Base-by-base conservation (phyloP, 2,113 vertebrate genomes). In the Redunca redunca region DNA sequence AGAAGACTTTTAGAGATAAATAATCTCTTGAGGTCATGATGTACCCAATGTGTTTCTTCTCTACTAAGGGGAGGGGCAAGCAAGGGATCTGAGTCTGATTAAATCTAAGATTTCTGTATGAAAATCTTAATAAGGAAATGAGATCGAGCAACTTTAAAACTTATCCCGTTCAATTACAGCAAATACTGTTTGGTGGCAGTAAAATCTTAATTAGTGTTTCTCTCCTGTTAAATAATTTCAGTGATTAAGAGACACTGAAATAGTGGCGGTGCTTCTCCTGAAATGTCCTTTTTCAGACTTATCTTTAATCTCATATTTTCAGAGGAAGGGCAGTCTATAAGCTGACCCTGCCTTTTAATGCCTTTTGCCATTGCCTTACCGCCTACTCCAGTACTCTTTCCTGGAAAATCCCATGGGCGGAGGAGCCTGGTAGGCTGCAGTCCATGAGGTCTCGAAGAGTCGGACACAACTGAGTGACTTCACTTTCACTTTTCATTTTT, bases 1-100 rank as follows among this genome's bases (percentile, higher is more conserved):
- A 98, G 98, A 97, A 95, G 53, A 98, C 95, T 88, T 98, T 99
- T 97, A 98, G 97, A 95, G 95, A 98, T 99, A 98, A 98, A 92
- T 90, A 98, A 98, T 98, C 86, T 98, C 96, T 96, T 97, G 92
- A 95, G 95, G 81, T 86, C 64, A 4, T 82, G 81, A 71, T 97
- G 96, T 60, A 95, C 96, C 82, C 94, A 98, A 98, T 97, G 46
- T 85, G 71, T 93, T 98, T 97, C 90, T 97, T 96, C 77, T 96
- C 60, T 95, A n/a, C 15, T 88, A 16, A 48, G 77, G 2, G 62
- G n/a, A 80, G n/a, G 43, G 10, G 43, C 60, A 84, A 80, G 90
- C 85, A 62, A 91, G 52, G 40, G 60, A 96, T 1, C 3, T 0
- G 0, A 16, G 43, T 81, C 17, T 93, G 88, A 91, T 98, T 98